Conservation (phyloP, 2,888 invertebrate genomes). For the Chrysolina haemoptera region DNA sequence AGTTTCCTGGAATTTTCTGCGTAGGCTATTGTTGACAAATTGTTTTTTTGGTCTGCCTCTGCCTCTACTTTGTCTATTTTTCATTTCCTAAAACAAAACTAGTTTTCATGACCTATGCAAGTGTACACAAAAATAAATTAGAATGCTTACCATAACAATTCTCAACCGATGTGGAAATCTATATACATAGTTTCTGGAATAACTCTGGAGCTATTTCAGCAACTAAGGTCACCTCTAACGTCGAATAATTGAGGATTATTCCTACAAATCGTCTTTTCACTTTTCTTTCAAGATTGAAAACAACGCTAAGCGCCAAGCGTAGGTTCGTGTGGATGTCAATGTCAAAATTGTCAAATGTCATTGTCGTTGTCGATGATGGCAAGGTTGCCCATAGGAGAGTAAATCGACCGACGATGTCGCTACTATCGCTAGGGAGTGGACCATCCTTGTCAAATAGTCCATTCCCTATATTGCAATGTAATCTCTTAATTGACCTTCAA, state of each 20-base stretch:
- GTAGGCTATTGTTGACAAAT: neutral
- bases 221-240: conserved; percentile 1
- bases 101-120: neutral
- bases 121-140: neutral
- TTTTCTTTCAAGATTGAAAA: conserved; percentile 5
- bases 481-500: no score
- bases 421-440: no score
- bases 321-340: neutral
- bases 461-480: no score
- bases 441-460: no score
- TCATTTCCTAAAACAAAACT: conserved; percentile 22
- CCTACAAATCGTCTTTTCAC: neutral
- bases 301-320: conserved; percentile 16
- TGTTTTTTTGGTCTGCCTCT: conserved; percentile 9
- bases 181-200: conserved; percentile 26
- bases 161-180: conserved; percentile 22
- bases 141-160: conserved; percentile 24
- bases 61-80: neutral
- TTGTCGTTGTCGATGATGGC: neutral
- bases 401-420: no score
- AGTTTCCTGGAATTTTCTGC: conserved; percentile 44
- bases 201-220: conserved; percentile 8
- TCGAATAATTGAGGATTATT: neutral
- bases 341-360: no score
- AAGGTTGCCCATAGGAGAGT: no score